Evolutionary conservation across 2,888 invertebrate species (phyloP), one percentile per base, ranked within the genome.

Genomic region (Lasius platythorax): DNA sequence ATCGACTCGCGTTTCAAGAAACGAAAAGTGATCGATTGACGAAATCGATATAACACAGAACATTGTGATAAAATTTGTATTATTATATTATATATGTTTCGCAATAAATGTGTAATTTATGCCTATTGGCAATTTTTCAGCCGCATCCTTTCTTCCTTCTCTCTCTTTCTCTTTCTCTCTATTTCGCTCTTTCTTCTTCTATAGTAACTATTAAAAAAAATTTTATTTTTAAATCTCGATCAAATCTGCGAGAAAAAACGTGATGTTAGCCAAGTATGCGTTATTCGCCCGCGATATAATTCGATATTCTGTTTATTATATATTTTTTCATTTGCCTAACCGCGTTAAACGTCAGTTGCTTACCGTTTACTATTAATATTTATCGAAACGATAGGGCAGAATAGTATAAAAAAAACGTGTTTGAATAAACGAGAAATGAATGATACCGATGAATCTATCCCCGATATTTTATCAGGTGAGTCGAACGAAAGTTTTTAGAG

Each of bases 401-500:
- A 33, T 72, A 33, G 6, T 23, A n/a, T 18, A 28, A 3, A 81
- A 81, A 23, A 23, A 46, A n/a, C 40, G 8, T n/a, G 12, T 12
- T 61, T 46, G 23, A 73, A 46, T 23, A 37, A 33, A 68, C 43
- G 6, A 81, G 46, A 46, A 46, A 81, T 81, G 79, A 81, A 73
- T 61, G 30, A 61, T 12, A 61, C 46, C 12, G 46, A 23, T 33
- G 18, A 15, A 0, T 15, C 43, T 8, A 2, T 72, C 8, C 15
- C 33, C n/a, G 33, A 61, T 73, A 79, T 79, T 43, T 33, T 79
- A 33, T 72, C 43, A 81, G 79, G 79, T 61, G 37, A 73, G 68
- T 68, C 28, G 8, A 76, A 28, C 15, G 30, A 61, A 46, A 18
- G 8, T 37, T 58, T 43, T 9, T 37, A 0, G 18, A 30, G n/a